Evolutionary conservation across 2,888 invertebrate genomes (phyloP).

Genomic region (Emesis russula): DNA sequence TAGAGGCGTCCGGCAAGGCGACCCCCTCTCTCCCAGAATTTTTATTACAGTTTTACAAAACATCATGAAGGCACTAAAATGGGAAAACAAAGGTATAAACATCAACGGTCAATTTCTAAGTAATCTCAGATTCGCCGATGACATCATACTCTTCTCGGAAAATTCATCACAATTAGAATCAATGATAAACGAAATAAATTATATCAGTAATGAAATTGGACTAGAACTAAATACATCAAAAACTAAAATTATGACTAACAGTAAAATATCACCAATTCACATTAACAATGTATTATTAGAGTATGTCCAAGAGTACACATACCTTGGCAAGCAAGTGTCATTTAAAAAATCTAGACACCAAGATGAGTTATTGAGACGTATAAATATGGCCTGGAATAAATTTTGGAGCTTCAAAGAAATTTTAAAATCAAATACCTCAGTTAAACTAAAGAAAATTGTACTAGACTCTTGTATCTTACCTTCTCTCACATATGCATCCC

Average conservation of each 20-base stretch:
- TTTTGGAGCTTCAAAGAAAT: slow-evolving; percentile 53
- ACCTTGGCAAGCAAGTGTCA: slow-evolving; percentile 19
- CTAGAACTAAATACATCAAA: slow-evolving; percentile 30
- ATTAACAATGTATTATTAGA: slow-evolving; percentile 19
- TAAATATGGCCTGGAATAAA: slow-evolving; percentile 40
- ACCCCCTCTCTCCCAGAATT: slow-evolving; percentile 33
- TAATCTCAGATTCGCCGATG: slow-evolving; percentile 33
- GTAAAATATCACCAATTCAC: slow-evolving; percentile 11
- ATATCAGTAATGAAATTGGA: slow-evolving; percentile 14
- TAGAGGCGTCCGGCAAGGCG: slow-evolving; percentile 47
- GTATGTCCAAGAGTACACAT: slow-evolving; percentile 18
- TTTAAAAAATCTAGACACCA: slow-evolving; percentile 27
- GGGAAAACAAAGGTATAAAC: slow-evolving; percentile 29
- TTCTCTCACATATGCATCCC: too few species aligned
- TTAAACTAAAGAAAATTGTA: too few species aligned
- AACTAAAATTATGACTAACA: slow-evolving; percentile 48
- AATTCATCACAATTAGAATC: slow-evolving; percentile 8
- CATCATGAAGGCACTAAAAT: slow-evolving; percentile 28
- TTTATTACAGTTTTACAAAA: slow-evolving; percentile 40
- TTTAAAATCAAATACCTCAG: slow-evolving; percentile 32
- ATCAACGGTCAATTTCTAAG: slow-evolving; percentile 28
- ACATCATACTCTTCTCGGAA: slow-evolving; percentile 31
- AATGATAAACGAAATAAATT: slow-evolving; percentile 22
- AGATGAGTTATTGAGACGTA: slow-evolving; percentile 10
- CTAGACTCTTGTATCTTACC: too few species aligned